Percentiles rank a stretch among this genome's conserved stretches.
phyloP scores from a whole-genome alignment of 1,140 invertebrate genomes.

The Listronotus bonariensis region DNA sequence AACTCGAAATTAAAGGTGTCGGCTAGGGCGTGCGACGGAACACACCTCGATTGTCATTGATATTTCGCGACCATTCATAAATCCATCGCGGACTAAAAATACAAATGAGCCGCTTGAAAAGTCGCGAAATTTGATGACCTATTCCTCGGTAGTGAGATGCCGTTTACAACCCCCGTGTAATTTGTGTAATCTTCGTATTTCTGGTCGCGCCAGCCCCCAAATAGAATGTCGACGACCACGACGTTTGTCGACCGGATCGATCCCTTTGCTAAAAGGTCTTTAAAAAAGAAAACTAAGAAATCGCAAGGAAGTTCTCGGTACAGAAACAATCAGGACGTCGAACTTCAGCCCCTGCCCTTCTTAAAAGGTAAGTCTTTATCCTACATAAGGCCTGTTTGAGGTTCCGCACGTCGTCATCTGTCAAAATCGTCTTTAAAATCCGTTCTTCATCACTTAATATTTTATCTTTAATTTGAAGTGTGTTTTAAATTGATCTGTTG shows the following conservation, averaged over 20 bases:
- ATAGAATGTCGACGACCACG: slow-evolving; percentile 71
- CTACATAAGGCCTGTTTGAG: slow-evolving; percentile 5
- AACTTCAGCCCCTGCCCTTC: slow-evolving; percentile 82
- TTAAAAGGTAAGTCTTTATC: slow-evolving; percentile 77
- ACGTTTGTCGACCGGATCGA: slow-evolving; percentile 93
- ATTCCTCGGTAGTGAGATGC: slow-evolving; percentile 47
- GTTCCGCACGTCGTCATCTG: slow-evolving; percentile 17
- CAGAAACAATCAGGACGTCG: slow-evolving; percentile 86
- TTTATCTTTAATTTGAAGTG: too few species aligned
- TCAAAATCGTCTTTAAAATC: slow-evolving; percentile 17
- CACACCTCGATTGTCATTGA: slow-evolving; percentile 52
- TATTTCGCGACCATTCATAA: slow-evolving; percentile 51
- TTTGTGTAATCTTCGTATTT: slow-evolving; percentile 41
- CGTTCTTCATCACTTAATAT: background rate
- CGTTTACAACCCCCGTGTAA: slow-evolving; percentile 45
- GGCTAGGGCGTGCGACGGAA: slow-evolving; percentile 50
- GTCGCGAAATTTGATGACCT: slow-evolving; percentile 45
- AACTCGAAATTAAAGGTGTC: slow-evolving; percentile 14
- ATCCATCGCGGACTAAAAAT: slow-evolving; percentile 34
- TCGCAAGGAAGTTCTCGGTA: slow-evolving; percentile 90
- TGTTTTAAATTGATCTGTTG: too few species aligned
- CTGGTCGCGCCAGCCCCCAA: slow-evolving; percentile 28
- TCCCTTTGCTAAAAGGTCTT: slow-evolving; percentile 88
- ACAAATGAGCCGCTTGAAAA: slow-evolving; percentile 46
- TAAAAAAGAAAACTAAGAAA: slow-evolving; percentile 92